Conservation (phyloP, 2,888 invertebrate species). For the Dexiosoma caninum region DNA sequence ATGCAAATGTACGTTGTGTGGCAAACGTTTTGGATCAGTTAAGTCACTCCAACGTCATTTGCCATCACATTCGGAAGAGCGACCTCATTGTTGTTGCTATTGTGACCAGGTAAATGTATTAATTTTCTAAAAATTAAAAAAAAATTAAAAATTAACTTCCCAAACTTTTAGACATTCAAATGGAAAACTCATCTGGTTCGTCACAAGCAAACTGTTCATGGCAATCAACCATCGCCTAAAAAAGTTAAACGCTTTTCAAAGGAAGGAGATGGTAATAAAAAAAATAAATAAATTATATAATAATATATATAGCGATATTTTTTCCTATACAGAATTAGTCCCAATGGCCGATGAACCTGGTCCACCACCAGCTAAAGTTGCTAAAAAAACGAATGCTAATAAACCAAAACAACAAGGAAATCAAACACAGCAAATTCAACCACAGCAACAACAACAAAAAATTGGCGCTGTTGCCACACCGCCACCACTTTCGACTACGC, state of each 20-base stretch:
- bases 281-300: not conserved
- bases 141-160: too few species aligned
- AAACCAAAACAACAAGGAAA: constrained; percentile 73
- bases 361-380: constrained; percentile 76
- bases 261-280: constrained; percentile 74
- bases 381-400: constrained; percentile 74
- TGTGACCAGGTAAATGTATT: constrained; percentile 74
- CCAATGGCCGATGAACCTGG: constrained; percentile 75
- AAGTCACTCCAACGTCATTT: constrained; percentile 76
- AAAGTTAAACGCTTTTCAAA: constrained; percentile 76
- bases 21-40: constrained; percentile 76
- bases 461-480: constrained; percentile 73
- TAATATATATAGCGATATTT: not conserved
- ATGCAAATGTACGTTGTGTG: constrained; percentile 76
- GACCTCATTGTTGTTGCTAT: constrained; percentile 76
- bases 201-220: constrained; percentile 77
- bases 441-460: constrained; percentile 66
- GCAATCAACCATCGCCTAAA: constrained; percentile 75
- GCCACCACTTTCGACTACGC: constrained; percentile 75
- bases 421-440: constrained; percentile 53
- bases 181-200: constrained; percentile 78
- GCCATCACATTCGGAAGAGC: constrained; percentile 77
- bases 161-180: constrained; percentile 73
- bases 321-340: constrained; percentile 68
- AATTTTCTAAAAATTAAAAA: not conserved